These are phyloP conservation scores for Pterocles gutturalis DNA, from an alignment of 2,113 vertebrate species.

Conservation along the genomic window DNA sequence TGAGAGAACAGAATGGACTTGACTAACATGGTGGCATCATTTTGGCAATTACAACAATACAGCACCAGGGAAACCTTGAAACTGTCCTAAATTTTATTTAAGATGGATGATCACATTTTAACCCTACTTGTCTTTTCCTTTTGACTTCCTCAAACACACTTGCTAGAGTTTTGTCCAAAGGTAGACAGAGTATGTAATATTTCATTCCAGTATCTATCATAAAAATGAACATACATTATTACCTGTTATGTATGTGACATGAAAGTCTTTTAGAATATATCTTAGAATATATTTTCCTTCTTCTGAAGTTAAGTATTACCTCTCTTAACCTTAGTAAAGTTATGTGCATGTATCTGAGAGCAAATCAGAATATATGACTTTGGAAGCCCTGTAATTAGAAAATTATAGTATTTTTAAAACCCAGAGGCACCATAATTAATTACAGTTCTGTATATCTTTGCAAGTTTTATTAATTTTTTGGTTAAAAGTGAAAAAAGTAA, in stretches of 20 bases:
- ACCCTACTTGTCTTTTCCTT: background rate
- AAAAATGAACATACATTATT: background rate
- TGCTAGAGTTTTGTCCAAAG: background rate
- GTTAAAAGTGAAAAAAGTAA: constrained; percentile 10
- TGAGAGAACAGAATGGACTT: background rate
- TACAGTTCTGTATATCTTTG: background rate
- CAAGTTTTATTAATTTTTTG: constrained; percentile 41
- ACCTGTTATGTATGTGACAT: background rate
- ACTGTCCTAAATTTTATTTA: background rate
- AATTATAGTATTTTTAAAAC: constrained; percentile 2
- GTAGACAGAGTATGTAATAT: background rate
- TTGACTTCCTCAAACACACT: background rate
- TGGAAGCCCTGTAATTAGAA: constrained; percentile 20
- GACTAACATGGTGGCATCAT: background rate
- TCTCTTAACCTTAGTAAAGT: constrained; percentile 31
- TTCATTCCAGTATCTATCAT: background rate
- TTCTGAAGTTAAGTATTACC: background rate
- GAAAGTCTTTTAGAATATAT: background rate
- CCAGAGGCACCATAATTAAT: constrained; percentile 38
- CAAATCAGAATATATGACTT: background rate
- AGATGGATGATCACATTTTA: background rate
- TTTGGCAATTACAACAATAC: background rate
- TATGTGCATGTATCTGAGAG: background rate
- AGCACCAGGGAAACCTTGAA: background rate
- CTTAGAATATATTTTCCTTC: background rate